A percentile compares a stretch with the other conserved stretches of the same genome.
Evolutionary conservation across 64 coral and sea anemone genomes (phyloP).

Genomic region (Pachyseris speciosa): DNA sequence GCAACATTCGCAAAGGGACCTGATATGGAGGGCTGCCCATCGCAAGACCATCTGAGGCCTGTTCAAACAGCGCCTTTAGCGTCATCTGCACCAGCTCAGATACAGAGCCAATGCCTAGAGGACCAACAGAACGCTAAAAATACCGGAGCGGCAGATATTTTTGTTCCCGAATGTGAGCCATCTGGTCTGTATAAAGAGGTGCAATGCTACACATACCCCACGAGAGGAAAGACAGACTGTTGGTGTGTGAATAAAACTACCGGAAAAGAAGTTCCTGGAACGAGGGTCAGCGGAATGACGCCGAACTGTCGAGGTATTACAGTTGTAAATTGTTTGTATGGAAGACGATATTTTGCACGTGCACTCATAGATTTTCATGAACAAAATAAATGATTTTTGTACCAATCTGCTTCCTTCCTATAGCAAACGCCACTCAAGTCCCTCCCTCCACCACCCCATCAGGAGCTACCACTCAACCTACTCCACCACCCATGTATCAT

Average conservation of each 20-base stretch:
- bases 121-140: constrained; percentile 35
- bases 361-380: neutral
- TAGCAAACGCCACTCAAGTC: constrained; percentile 1
- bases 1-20: constrained; percentile 82
- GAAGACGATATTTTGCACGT: neutral
- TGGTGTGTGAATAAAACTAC: constrained; percentile 87
- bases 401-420: neutral
- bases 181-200: constrained; percentile 73
- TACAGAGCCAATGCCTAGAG: constrained; percentile 45
- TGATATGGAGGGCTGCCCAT: constrained; percentile 79
- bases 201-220: constrained; percentile 81
- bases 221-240: constrained; percentile 67
- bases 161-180: constrained; percentile 74
- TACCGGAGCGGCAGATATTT: constrained; percentile 59
- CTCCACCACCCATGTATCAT: constrained; percentile 42
- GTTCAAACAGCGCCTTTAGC: constrained; percentile 11
- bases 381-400: too few species aligned
- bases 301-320: constrained; percentile 71
- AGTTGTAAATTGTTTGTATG: neutral
- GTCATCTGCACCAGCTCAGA: neutral
- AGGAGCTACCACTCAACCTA: neutral
- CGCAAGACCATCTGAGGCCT: neutral
- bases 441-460: constrained; percentile 4
- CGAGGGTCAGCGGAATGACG: constrained; percentile 20
- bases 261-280: constrained; percentile 72